These are phyloP conservation scores for Pelmatolapia mariae DNA, from an alignment of 2,113 vertebrate genomes.

Conservation along the genomic window DNA sequence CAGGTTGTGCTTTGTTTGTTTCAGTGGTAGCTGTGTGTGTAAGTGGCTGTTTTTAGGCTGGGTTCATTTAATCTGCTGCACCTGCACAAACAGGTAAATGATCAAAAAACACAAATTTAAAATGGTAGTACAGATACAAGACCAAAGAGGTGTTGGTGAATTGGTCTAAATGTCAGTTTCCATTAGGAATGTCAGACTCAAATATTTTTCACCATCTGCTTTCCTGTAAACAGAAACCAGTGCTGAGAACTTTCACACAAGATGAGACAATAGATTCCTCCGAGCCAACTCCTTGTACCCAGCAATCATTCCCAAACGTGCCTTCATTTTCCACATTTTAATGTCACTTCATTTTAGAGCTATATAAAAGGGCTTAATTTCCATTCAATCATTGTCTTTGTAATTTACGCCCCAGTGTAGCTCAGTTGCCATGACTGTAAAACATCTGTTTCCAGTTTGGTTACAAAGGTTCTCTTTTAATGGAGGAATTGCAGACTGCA, in stretches of 20 bases:
- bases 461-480: slow-evolving; percentile 15
- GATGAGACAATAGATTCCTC: background rate
- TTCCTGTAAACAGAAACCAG: background rate
- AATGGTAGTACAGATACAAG: background rate
- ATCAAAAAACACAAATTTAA: background rate
- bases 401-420: background rate
- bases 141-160: background rate
- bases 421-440: background rate
- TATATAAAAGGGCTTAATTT: background rate
- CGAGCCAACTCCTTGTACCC: background rate
- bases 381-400: slow-evolving; percentile 8
- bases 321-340: background rate
- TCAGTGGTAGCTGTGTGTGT: background rate
- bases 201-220: background rate
- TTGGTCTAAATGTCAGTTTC: background rate
- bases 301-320: background rate
- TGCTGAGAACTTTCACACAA: background rate
- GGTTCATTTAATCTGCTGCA: background rate
- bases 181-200: background rate
- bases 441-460: slow-evolving; percentile 49
- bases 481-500: background rate
- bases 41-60: background rate
- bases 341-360: background rate
- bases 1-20: background rate
- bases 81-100: background rate